Evolutionary conservation across 2,888 invertebrate species (phyloP), one percentile per base, ranked within the genome.

Genomic region (Dendrolimus pini): DNA sequence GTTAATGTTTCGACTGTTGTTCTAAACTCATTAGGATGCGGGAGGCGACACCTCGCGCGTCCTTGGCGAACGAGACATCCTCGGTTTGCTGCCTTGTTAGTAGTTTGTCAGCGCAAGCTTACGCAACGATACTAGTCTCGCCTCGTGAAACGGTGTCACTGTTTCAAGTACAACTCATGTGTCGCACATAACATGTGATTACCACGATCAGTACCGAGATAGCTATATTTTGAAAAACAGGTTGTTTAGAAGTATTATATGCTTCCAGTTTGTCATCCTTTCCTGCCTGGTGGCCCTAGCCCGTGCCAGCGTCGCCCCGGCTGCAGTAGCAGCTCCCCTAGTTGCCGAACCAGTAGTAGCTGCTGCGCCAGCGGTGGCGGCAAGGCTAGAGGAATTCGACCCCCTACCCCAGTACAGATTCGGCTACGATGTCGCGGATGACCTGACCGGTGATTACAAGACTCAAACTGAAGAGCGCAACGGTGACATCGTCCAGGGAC

Each of bases 341-440:
- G 72, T 79, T 0, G 80, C 79, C 1, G 78, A 78, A 53, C 80
- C 76, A 0, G 66, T 80, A 42, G 80, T 82, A 1, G 82, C 80
- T 9, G 76, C 69, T 60, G 69, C 71, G 10, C 66, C 69, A 7
- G 65, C 62, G 9, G 67, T 72, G 12, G 71, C 72, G 9, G 76
- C 76, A 55, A 69, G 75, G 52, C 58, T 87, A 0, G 89, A 88
- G 61, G 82, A 92, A 60, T 91, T 91, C 68, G 92, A 93, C 70
- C 85, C 92, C 0, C 78, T 87, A 57, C 93, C 93, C 0, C 93
- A 92, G 73, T 94, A 94, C 79, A 75, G 74, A 55, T 88, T 81
- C 63, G 86, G 82, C 52, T 89, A 88, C 64, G 73, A 83, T 56
- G 87, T 89, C 14, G 81, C 81, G 0, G 88, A 89, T 61, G 69